A percentile compares a stretch with the other conserved stretches of the same genome.
phyloP scores from a whole-genome alignment of 2,888 invertebrate genomes.

The Lycia hirtaria region DNA sequence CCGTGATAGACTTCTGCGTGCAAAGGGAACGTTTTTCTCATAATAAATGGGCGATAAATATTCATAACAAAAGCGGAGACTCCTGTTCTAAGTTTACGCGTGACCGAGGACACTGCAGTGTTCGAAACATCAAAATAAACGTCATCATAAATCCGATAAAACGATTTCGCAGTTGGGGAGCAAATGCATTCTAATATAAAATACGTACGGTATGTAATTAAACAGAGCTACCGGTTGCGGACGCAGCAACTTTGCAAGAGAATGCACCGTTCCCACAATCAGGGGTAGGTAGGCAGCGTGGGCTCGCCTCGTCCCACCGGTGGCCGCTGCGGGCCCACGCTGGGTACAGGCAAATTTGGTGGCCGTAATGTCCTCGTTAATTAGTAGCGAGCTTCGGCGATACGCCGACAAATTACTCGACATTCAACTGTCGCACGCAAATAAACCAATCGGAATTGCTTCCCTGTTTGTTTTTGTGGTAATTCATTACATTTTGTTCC shows the following conservation, averaged over 20 bases:
- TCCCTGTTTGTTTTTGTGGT: slow-evolving; percentile 28
- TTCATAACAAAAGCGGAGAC: too few relatives aligned
- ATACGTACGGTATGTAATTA: slow-evolving; percentile 43
- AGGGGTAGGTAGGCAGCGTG: too few relatives aligned
- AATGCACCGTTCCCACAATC: slow-evolving; percentile 45
- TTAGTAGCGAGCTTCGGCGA: slow-evolving; percentile 73
- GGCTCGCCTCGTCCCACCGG: too few relatives aligned
- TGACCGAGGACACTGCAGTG: too few relatives aligned
- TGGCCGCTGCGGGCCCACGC: slow-evolving; percentile 48
- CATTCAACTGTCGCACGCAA: slow-evolving; percentile 65
- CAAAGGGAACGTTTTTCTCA: too few relatives aligned
- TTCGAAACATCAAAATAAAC: too few relatives aligned
- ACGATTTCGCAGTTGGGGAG: slow-evolving; percentile 9
- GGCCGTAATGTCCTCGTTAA: slow-evolving; percentile 76
- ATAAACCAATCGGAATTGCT: slow-evolving; percentile 55
- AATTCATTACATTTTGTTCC: slow-evolving; percentile 33
- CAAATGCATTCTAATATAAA: slow-evolving; percentile 5
- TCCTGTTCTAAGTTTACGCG: too few relatives aligned
- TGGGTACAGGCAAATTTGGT: slow-evolving; percentile 71
- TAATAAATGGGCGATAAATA: too few relatives aligned
- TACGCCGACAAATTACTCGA: slow-evolving; percentile 74
- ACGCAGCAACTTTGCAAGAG: slow-evolving; percentile 48
- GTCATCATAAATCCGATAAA: too few relatives aligned
- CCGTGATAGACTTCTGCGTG: too few relatives aligned
- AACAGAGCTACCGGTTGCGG: slow-evolving; percentile 42